Percentiles rank a stretch among this genome's conserved stretches.
phyloP scores from a whole-genome alignment of 2,888 invertebrate genomes.

The Luperina testacea region DNA sequence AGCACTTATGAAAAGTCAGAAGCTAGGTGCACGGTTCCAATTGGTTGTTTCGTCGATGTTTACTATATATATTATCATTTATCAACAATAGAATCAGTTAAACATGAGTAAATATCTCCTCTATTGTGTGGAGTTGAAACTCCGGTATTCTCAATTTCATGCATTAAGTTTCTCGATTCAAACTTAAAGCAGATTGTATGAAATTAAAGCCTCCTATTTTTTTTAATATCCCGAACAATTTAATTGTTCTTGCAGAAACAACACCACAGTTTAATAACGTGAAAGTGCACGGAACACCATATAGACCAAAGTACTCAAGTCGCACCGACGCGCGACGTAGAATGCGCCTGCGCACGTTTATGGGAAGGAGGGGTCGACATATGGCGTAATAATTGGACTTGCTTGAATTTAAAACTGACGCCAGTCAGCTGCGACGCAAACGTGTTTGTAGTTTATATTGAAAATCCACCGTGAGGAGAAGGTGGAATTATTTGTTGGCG shows the following conservation, averaged over 20 bases:
- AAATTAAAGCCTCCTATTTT: not conserved
- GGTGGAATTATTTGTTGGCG: not conserved
- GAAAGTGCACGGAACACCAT: slow-evolving; percentile 36
- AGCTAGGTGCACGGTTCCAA: too few relatives aligned
- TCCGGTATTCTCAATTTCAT: not conserved
- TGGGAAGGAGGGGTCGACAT: slow-evolving; percentile 58
- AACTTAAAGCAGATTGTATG: not conserved
- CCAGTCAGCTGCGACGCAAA: slow-evolving; percentile 45
- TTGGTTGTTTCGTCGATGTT: too few relatives aligned
- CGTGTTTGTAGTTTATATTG: slow-evolving; percentile 20
- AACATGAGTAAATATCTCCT: not conserved
- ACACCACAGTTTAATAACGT: slow-evolving; percentile 20
- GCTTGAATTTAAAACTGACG: slow-evolving; percentile 46
- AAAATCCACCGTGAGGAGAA: not conserved
- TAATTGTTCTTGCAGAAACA: not conserved
- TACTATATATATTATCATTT: too few relatives aligned
- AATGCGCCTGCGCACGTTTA: slow-evolving; percentile 32
- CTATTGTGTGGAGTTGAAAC: not conserved
- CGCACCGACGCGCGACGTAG: not conserved
- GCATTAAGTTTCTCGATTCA: not conserved
- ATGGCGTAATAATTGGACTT: slow-evolving; percentile 73
- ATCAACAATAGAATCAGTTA: not conserved
- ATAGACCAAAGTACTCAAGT: slow-evolving; percentile 17
- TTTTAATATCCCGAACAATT: not conserved
- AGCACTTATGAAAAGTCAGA: too few relatives aligned